Conservation (phyloP, 2,888 invertebrate species). For the Halictus quadricinctus region DNA sequence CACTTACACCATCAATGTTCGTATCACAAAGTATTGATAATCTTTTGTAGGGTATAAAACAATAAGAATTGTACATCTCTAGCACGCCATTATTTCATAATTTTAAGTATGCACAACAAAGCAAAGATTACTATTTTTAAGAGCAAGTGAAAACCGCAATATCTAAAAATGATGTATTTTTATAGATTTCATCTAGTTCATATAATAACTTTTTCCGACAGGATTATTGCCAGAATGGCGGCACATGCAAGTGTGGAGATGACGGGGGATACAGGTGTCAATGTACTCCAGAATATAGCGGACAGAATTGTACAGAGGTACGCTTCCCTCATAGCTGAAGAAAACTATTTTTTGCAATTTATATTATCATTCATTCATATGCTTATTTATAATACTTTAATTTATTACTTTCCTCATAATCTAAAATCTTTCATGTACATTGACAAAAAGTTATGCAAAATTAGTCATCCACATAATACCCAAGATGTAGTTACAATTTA, state of each 20-base stretch:
- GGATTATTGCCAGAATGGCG: conserved; percentile 89
- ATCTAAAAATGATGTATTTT: not conserved
- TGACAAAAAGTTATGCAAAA: too few relatives aligned
- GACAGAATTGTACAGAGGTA: conserved; percentile 90
- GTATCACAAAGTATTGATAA: not conserved
- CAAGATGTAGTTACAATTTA: too few relatives aligned
- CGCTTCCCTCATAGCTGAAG: conserved; percentile 40
- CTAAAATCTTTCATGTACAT: not conserved
- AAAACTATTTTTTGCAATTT: not conserved
- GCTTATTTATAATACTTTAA: not conserved
- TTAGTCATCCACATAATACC: too few relatives aligned
- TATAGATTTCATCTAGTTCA: not conserved
- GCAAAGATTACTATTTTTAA: too few relatives aligned
- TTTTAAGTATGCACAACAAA: not conserved
- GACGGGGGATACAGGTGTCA: conserved; percentile 87
- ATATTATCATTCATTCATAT: not conserved
- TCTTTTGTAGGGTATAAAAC: not conserved
- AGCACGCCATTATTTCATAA: not conserved
- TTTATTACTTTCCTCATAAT: not conserved
- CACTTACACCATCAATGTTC: not conserved
- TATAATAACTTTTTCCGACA: conserved; percentile 50
- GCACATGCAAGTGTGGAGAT: conserved; percentile 87
- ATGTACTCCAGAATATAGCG: conserved; percentile 88
- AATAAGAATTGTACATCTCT: not conserved
- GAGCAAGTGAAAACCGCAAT: not conserved